Conservation (phyloP, 35 echinoderm and acorn worm genomes). For the Heliocidaris tuberculata region DNA sequence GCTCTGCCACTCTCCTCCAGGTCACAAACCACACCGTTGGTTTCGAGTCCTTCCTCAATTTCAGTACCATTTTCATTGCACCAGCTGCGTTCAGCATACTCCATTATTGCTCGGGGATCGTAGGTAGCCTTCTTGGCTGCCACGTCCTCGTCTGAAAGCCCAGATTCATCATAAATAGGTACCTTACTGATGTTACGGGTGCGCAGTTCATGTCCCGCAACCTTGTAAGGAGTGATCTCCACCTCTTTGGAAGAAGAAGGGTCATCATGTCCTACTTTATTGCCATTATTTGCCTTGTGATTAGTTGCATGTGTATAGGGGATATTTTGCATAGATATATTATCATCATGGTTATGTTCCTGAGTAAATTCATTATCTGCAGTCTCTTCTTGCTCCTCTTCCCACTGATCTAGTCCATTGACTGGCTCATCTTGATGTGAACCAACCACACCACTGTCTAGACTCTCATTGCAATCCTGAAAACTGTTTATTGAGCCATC, state of each 20-base stretch:
- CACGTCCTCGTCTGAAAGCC: constrained; percentile 46
- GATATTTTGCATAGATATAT: constrained; percentile 48
- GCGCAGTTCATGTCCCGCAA: constrained; percentile 42
- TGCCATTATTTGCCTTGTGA: constrained; percentile 48
- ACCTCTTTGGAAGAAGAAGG: constrained; percentile 40
- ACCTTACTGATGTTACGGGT: constrained; percentile 20
- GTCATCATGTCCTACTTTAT: constrained; percentile 34
- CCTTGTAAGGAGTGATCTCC: constrained; percentile 18
- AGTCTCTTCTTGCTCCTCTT: constrained; percentile 55
- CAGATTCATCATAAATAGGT: constrained; percentile 42
- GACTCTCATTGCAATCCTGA: constrained; percentile 48
- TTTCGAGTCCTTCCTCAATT: constrained; percentile 64
- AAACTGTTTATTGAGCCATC: constrained; percentile 31
- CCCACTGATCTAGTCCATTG: constrained; percentile 41
- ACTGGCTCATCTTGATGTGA: constrained; percentile 19
- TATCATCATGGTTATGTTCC: constrained; percentile 47
- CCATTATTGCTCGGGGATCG: constrained; percentile 68
- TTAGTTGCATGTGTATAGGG: constrained; percentile 40
- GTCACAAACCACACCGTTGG: constrained; percentile 62
- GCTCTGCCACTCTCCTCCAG: constrained; percentile 39
- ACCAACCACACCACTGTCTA: constrained; percentile 31
- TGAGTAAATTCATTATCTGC: constrained; percentile 27
- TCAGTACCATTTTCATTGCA: constrained; percentile 58
- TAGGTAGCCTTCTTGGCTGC: constrained; percentile 18
- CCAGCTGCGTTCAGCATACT: constrained; percentile 70